Percentiles rank a stretch among this genome's conserved stretches.
These are phyloP conservation scores for Sapayoa aenigma DNA, from an alignment of 2,113 vertebrate species.

Conservation along the genomic window DNA sequence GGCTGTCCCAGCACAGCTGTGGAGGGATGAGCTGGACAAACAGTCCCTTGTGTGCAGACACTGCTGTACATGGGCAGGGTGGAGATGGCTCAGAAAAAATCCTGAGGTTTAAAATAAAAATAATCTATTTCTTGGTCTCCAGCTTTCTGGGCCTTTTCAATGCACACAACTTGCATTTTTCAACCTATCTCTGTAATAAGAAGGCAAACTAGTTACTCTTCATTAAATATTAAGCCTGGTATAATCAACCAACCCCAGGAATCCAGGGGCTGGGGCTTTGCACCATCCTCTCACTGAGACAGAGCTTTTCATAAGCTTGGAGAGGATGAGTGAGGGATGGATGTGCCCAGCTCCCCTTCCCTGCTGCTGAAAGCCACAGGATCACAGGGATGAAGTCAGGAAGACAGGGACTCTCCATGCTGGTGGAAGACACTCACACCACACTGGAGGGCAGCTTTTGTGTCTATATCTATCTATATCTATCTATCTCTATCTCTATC, in stretches of 20 bases:
- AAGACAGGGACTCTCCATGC: no score
- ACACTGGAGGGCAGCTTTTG: not conserved
- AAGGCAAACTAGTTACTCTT: not conserved
- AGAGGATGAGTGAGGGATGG: not conserved
- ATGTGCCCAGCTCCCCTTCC: not conserved
- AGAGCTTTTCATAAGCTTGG: not conserved
- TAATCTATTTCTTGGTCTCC: not conserved
- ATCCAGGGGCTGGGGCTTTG: not conserved
- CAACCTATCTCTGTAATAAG: not conserved
- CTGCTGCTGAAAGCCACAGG: not conserved
- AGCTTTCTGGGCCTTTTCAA: not conserved
- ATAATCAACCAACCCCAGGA: not conserved
- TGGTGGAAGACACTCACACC: not conserved
- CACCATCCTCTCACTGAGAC: no score
- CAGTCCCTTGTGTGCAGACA: rapidly evolving
- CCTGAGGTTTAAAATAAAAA: not conserved
- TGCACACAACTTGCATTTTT: not conserved
- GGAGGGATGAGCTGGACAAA: not conserved
- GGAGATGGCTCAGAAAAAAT: not conserved
- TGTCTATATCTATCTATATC: not conserved
- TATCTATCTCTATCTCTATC: not conserved
- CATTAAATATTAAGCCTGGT: not conserved
- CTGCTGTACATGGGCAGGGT: rapidly evolving
- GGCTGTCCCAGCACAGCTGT: not conserved
- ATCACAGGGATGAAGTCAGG: not conserved